Evolutionary conservation across 2,113 vertebrate species (phyloP).

Genomic region (Hiodon tergisus): DNA sequence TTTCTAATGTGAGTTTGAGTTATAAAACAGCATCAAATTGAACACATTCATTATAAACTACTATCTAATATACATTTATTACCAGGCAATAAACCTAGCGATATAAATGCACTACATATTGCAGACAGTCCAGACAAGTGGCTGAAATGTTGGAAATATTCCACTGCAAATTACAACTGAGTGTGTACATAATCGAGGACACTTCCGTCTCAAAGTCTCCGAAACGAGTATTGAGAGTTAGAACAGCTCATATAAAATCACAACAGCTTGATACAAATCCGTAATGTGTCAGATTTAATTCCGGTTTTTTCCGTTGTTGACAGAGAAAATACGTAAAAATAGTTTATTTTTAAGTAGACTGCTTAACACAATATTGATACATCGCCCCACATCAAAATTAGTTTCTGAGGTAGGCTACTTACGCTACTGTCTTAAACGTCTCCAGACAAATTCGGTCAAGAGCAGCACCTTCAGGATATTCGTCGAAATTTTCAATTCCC

Average conservation of each 20-base stretch:
- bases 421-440: conserved; percentile 61
- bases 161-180: too few relatives aligned
- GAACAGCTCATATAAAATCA: too few relatives aligned
- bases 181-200: too few relatives aligned
- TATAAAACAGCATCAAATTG: not conserved
- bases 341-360: not conserved
- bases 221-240: too few relatives aligned
- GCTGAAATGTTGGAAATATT: too few relatives aligned
- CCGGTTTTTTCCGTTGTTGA: too few relatives aligned
- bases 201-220: too few relatives aligned
- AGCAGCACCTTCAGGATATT: conserved; percentile 48
- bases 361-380: not conserved
- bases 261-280: too few relatives aligned
- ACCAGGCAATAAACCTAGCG: too few relatives aligned
- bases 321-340: not conserved
- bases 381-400: not conserved
- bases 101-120: too few relatives aligned
- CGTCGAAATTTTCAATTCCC: conserved; percentile 53
- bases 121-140: too few relatives aligned
- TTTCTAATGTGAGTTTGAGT: not conserved
- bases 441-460: conserved; percentile 56
- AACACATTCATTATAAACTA: not conserved
- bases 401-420: conserved; percentile 37
- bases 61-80: not conserved
- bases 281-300: too few relatives aligned